Conservation (phyloP, 2,113 vertebrate genomes). For the Cercocebus atys region DNA sequence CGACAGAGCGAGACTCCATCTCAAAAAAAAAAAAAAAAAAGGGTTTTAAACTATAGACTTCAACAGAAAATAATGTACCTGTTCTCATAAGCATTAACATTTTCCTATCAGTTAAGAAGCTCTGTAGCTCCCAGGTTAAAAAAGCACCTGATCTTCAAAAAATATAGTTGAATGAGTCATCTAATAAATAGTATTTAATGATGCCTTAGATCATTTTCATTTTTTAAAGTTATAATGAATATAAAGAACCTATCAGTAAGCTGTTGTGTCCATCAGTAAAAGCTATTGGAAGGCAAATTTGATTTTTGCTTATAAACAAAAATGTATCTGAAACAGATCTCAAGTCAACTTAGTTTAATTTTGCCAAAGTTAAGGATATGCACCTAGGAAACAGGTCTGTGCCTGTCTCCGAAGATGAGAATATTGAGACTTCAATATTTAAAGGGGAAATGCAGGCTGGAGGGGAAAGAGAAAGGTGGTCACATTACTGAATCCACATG, state of each 20-base stretch:
- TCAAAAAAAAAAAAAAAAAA: too few relatives aligned
- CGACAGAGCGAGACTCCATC: too few relatives aligned
- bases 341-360: too few relatives aligned
- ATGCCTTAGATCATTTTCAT: background rate
- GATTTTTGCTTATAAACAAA: background rate
- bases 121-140: background rate
- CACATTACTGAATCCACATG: too few relatives aligned
- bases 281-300: background rate
- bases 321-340: too few relatives aligned
- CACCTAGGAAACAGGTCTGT: too few relatives aligned
- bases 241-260: background rate
- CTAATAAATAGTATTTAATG: background rate
- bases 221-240: background rate
- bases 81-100: background rate
- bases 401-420: too few relatives aligned
- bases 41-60: background rate
- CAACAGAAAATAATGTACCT: background rate
- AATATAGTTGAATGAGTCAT: background rate
- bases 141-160: background rate
- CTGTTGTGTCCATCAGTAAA: background rate
- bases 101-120: background rate
- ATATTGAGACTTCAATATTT: too few relatives aligned
- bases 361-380: too few relatives aligned
- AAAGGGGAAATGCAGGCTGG: too few relatives aligned
- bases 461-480: too few relatives aligned